These are phyloP conservation scores for Aspidapion aeneum DNA, from an alignment of 2,888 invertebrate species.

Conservation along the genomic window DNA sequence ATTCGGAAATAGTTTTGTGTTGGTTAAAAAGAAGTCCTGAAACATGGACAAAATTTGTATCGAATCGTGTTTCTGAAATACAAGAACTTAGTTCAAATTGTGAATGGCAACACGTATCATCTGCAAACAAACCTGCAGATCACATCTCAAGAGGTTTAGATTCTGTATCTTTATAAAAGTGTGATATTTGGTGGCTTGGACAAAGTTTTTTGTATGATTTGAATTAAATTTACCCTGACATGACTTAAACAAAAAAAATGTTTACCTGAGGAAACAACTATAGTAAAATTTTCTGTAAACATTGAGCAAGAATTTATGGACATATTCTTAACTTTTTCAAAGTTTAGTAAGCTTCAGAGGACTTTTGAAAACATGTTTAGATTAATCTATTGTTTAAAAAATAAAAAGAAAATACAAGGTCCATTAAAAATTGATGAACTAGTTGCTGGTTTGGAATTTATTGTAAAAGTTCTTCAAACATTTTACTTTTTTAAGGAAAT, in stretches of 20 bases:
- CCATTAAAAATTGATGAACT: constrained; percentile 1
- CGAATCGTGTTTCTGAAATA: constrained; percentile 19
- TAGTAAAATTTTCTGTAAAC: not conserved
- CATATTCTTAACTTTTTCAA: constrained; percentile 4
- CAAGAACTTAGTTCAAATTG: constrained; percentile 10
- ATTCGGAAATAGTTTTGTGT: not conserved
- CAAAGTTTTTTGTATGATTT: constrained; percentile 7
- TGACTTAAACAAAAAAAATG: not conserved
- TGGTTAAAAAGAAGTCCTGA: constrained; percentile 17
- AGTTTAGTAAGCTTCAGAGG: constrained; percentile 9
- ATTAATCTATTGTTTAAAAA: constrained; percentile 10
- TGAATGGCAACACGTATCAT: constrained; percentile 16
- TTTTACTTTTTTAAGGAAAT: constrained; percentile 12
- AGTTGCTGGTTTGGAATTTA: not conserved
- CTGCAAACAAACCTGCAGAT: constrained; percentile 21
- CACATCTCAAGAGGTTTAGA: constrained; percentile 14
- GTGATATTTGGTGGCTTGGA: constrained; percentile 14
- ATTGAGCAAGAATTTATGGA: not conserved
- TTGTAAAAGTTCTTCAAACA: constrained; percentile 12
- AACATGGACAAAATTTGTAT: constrained; percentile 20
- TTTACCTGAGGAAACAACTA: not conserved
- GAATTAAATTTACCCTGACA: not conserved
- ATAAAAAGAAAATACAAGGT: not conserved
- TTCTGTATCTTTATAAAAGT: constrained; percentile 5
- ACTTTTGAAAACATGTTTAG: constrained; percentile 1